phyloP scores from a whole-genome alignment of 2,113 vertebrate species.

The Salminus brasiliensis region DNA sequence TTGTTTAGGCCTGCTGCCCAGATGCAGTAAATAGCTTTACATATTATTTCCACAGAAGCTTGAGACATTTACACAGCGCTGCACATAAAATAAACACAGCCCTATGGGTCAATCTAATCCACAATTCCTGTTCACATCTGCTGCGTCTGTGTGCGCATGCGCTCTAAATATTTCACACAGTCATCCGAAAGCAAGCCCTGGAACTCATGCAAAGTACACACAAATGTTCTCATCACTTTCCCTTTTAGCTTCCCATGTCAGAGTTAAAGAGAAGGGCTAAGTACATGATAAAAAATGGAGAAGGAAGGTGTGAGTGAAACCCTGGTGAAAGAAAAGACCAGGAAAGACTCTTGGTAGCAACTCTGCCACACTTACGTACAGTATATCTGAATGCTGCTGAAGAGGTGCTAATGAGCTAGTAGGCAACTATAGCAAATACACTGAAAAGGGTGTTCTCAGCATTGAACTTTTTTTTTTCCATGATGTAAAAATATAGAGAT shows the following conservation, averaged over 20 bases:
- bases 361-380: neutral
- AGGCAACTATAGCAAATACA: neutral
- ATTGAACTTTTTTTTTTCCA: no score
- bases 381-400: neutral
- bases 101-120: constrained; percentile 45
- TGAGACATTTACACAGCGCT: no score
- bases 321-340: neutral
- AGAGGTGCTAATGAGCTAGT: neutral
- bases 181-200: constrained; percentile 3
- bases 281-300: neutral
- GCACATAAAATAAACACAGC: neutral
- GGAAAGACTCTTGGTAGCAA: neutral
- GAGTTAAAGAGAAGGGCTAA: constrained; percentile 17
- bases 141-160: constrained; percentile 28
- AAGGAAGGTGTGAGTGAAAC: neutral
- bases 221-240: constrained; percentile 10
- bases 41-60: no score
- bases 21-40: no score
- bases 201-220: neutral
- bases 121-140: constrained; percentile 53
- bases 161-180: constrained; percentile 41
- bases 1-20: no score
- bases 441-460: neutral
- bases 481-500: no score
- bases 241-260: neutral